Conservation (phyloP, 2,888 invertebrate genomes). For the Athalia rosae region DNA sequence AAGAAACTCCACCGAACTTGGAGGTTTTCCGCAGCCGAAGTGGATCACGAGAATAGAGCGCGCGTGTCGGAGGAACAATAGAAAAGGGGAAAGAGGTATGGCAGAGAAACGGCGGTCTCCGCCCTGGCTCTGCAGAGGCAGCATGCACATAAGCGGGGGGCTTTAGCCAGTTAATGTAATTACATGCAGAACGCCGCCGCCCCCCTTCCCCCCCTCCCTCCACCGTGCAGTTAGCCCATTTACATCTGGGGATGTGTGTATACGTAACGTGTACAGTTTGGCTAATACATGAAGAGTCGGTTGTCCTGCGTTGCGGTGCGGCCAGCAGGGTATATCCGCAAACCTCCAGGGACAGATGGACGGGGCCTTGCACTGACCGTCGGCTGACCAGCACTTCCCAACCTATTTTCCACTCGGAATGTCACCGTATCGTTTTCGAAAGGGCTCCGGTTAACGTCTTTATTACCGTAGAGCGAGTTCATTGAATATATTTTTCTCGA, state of each 20-base stretch:
- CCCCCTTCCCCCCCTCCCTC: no score
- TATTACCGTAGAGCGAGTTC: slow-evolving; percentile 58
- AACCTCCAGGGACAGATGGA: slow-evolving; percentile 66
- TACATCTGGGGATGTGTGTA: slow-evolving; percentile 16
- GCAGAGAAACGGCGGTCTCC: background rate
- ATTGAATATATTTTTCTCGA: slow-evolving; percentile 54
- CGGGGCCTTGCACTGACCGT: slow-evolving; percentile 57
- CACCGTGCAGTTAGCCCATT: slow-evolving; percentile 48
- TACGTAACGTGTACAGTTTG: background rate
- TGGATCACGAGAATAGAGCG: no score
- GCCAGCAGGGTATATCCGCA: slow-evolving; percentile 49
- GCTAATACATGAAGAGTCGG: slow-evolving; percentile 25
- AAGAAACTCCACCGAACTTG: no score
- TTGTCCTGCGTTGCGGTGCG: slow-evolving; percentile 24
- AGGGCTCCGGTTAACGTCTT: slow-evolving; percentile 55
- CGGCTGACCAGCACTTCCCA: slow-evolving; percentile 62
- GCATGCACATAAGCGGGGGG: slow-evolving; percentile 5
- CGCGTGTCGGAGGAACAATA: no score
- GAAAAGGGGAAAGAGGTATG: background rate
- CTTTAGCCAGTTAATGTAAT: slow-evolving; percentile 63
- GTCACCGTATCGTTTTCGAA: slow-evolving; percentile 55
- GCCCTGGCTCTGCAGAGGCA: background rate
- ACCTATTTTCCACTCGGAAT: slow-evolving; percentile 65
- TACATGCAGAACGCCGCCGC: slow-evolving; percentile 66
- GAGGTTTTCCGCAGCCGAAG: no score